phyloP scores from a whole-genome alignment of 2,888 invertebrate genomes.

The Amphipoea oculea region DNA sequence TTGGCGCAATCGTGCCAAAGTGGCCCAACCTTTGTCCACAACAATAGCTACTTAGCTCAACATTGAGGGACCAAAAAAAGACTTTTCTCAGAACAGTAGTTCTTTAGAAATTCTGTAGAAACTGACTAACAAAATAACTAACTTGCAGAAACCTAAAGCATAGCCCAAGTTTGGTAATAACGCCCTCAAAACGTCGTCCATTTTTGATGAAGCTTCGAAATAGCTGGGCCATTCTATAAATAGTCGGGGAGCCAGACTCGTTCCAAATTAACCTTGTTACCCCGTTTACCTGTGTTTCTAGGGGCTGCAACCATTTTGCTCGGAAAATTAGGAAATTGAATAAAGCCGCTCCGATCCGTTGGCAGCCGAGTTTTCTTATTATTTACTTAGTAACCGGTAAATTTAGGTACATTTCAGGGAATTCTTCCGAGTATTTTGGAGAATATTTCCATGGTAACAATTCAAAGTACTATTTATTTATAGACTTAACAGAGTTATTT shows the following conservation, averaged over 20 bases:
- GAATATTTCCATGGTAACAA: constrained; percentile 10
- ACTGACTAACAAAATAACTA: neutral
- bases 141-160: neutral
- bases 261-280: constrained; percentile 46
- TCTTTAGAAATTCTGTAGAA: constrained; percentile 15
- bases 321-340: constrained; percentile 41
- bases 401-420: constrained; percentile 1
- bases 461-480: neutral
- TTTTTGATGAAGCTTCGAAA: constrained; percentile 25
- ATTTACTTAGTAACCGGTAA: constrained; percentile 27
- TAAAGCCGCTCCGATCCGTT: constrained; percentile 22
- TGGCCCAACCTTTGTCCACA: constrained; percentile 14
- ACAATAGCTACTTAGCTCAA: constrained; percentile 52
- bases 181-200: constrained; percentile 6
- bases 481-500: neutral
- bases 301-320: constrained; percentile 38
- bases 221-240: constrained; percentile 52
- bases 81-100: constrained; percentile 31
- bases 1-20: constrained; percentile 44
- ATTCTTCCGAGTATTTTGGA: constrained; percentile 8
- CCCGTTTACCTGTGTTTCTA: constrained; percentile 44
- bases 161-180: neutral
- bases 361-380: constrained; percentile 15
- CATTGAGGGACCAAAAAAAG: constrained; percentile 16
- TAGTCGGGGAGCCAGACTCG: constrained; percentile 29